Conservation (phyloP, 2,888 invertebrate species). For the Aspidapion aeneum region DNA sequence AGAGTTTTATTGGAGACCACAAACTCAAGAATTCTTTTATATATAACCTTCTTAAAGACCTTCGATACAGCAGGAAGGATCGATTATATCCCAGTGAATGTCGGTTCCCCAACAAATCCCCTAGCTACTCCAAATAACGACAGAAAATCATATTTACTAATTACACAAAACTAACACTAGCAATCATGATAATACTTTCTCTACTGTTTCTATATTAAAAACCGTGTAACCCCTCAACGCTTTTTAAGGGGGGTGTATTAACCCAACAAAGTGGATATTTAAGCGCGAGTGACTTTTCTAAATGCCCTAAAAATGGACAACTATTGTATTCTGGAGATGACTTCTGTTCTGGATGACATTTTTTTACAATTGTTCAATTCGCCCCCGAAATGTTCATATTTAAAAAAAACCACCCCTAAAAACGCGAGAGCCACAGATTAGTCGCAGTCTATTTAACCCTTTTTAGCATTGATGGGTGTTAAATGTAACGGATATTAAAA, state of each 20-base stretch:
- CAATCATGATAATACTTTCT: too few relatives aligned
- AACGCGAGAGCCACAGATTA: background rate
- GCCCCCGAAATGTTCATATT: background rate
- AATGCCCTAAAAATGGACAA: background rate
- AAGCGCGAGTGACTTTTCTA: background rate
- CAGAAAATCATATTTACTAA: too few relatives aligned
- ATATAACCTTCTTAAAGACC: too few relatives aligned
- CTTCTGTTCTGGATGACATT: background rate
- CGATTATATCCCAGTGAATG: too few relatives aligned
- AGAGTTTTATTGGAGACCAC: too few relatives aligned
- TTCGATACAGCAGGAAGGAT: too few relatives aligned
- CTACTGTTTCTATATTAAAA: too few relatives aligned
- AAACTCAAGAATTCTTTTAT: too few relatives aligned
- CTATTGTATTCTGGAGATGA: background rate
- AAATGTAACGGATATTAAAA: background rate
- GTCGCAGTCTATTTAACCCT: background rate
- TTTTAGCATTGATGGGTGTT: background rate
- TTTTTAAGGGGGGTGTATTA: background rate
- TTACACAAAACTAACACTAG: too few relatives aligned
- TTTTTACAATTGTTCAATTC: background rate
- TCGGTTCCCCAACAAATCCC: too few relatives aligned
- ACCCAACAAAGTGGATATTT: background rate
- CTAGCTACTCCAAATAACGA: too few relatives aligned
- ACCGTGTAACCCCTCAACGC: background rate
- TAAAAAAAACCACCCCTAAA: background rate